Evolutionary conservation across 2,797 vertebrate genomes (phyloP).

Genomic region (Sebastes hubbsi): DNA sequence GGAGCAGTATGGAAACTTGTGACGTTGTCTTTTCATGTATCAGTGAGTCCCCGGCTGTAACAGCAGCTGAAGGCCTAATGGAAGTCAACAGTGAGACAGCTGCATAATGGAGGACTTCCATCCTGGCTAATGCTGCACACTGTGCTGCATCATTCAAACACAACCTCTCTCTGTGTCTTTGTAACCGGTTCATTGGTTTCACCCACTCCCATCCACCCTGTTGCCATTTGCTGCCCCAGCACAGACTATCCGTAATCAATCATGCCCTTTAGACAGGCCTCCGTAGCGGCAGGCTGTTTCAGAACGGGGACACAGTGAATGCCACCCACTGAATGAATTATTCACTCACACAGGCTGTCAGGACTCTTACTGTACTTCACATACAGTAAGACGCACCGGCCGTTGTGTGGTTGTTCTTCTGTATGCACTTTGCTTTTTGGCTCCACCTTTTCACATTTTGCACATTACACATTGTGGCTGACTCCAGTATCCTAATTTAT

Average conservation of each 20-base stretch:
- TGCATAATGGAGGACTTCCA: conserved; percentile 5
- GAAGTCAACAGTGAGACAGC: conserved; percentile 5
- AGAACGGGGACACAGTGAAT: conserved; percentile 11
- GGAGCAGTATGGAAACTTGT: not conserved
- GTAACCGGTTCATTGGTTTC: conserved; percentile 10
- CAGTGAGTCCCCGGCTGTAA: not conserved
- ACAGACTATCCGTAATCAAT: conserved; percentile 36
- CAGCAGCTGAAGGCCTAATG: conserved; percentile 3
- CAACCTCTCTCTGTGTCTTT: not conserved
- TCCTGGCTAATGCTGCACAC: not conserved
- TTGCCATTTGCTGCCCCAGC: conserved; percentile 25
- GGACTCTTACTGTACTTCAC: conserved; percentile 27
- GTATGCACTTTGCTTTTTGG: not conserved
- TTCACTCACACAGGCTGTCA: conserved; percentile 34
- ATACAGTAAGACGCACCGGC: not conserved
- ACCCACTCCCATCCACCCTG: not conserved
- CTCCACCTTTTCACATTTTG: not conserved
- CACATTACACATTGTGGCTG: not conserved
- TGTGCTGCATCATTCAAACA: not conserved
- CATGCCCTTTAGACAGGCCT: conserved; percentile 15
- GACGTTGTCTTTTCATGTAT: not conserved
- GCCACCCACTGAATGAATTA: conserved; percentile 42
- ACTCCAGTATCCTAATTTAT: not conserved
- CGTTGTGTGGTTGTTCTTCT: not conserved
- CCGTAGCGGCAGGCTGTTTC: not conserved